Evolutionary conservation across 2,113 vertebrate genomes (phyloP).

Genomic region (Riparia riparia): DNA sequence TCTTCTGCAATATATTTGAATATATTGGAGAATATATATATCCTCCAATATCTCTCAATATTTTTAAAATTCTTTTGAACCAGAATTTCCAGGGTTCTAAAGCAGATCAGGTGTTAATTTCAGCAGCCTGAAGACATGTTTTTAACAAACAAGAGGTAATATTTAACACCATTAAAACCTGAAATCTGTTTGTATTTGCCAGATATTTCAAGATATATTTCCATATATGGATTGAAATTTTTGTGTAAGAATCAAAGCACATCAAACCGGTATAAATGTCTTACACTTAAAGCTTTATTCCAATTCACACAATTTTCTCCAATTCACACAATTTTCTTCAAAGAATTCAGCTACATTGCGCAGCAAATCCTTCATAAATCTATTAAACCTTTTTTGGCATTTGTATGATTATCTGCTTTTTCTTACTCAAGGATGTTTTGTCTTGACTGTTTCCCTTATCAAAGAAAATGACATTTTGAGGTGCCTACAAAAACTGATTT

Average conservation of each 20-base stretch:
- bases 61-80: neutral
- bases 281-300: neutral
- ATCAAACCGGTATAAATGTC: neutral
- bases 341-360: neutral
- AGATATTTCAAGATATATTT: neutral
- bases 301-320: neutral
- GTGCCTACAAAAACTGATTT: neutral
- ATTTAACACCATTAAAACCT: neutral
- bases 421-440: neutral
- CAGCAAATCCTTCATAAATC: neutral
- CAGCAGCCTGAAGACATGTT: neutral
- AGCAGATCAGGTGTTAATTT: neutral
- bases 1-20: neutral
- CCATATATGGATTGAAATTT: neutral
- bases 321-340: neutral
- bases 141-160: neutral
- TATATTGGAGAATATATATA: too few species aligned
- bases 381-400: neutral
- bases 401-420: neutral
- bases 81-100: neutral
- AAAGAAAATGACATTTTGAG: neutral
- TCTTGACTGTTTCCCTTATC: neutral
- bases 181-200: neutral
- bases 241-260: neutral
- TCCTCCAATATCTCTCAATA: neutral